Evolutionary conservation across 2,888 invertebrate genomes (phyloP), one percentile per base, ranked within the genome.

Genomic region (Tribolium freemani): DNA sequence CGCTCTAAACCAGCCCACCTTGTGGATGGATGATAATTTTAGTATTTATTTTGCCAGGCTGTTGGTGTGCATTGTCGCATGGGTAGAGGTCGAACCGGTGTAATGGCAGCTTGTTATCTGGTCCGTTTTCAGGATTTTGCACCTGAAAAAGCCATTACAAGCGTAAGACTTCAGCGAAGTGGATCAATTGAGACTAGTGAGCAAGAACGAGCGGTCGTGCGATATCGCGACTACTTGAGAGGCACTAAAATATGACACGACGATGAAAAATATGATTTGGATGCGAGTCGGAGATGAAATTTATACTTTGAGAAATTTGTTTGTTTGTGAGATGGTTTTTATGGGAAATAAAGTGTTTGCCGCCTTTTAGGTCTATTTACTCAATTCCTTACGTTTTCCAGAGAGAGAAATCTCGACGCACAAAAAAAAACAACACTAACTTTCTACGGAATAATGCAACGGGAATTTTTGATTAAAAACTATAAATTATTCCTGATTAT

Each of bases 61-160:
- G 88, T 93, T 8, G 93, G 91, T 1, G 89, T 93, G 5, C 93
- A 93, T 83, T 93, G 93, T 81, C 87, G 92, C 4, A 90, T 91
- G 83, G 94, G 93, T 0, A 86, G 90, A 45, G 94, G 93, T 0
- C 87, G 93, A 66, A 93, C 93, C 0, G 94, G 93, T 53, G 91
- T 91, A 0, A 89, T 94, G 90, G 88, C 91, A 21, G 93, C 93
- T 1, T 93, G 93, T 84, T 93, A 92, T 84, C 86, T 93, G 70
- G 90, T 93, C 13, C 88, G 89, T 78, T 91, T 90, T 81, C 87
- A 89, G 73, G 87, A 88, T 53, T 87, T 90, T 86, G 85, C 90
- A 8, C 91, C 93, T 0, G 91, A 91, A 80, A 83, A 88, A 26
- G 92, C 92, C n/a, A 88, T 92, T 3, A 88, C 88, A 64, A 90